These are phyloP conservation scores for Pammene fasciana DNA, from an alignment of 2,888 invertebrate genomes.

Conservation along the genomic window DNA sequence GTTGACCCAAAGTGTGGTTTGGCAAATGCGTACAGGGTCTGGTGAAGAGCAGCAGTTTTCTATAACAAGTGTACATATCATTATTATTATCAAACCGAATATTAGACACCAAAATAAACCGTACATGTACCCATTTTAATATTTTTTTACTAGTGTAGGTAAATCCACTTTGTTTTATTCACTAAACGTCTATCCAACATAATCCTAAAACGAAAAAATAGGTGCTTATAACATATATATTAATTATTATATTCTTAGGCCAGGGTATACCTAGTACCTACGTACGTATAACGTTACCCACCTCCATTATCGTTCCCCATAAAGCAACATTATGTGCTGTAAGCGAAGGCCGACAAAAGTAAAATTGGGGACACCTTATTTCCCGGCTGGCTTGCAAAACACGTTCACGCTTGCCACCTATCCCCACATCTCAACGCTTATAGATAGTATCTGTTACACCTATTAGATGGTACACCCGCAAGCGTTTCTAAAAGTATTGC, in stretches of 20 bases:
- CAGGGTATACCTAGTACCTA: neutral
- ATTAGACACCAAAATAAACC: no score
- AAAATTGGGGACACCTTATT: slow-evolving; percentile 81
- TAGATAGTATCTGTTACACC: slow-evolving; percentile 80
- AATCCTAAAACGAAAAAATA: no score
- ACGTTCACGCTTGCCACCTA: slow-evolving; percentile 82
- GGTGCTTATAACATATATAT: no score
- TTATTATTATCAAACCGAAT: no score
- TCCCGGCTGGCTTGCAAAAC: slow-evolving; percentile 81
- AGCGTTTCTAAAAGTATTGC: slow-evolving; percentile 40
- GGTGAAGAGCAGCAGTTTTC: no score
- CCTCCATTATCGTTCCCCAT: slow-evolving; percentile 60
- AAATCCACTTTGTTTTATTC: no score
- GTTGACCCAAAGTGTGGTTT: no score
- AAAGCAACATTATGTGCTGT: slow-evolving; percentile 76
- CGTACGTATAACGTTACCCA: slow-evolving; percentile 21
- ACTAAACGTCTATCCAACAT: no score
- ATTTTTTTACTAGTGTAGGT: no score
- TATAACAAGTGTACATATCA: no score
- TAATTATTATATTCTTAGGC: neutral
- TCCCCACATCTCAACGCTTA: slow-evolving; percentile 82
- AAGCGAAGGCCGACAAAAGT: slow-evolving; percentile 76
- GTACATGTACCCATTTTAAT: no score
- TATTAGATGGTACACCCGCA: slow-evolving; percentile 57
- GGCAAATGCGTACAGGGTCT: no score